Evolutionary conservation across 2,888 invertebrate genomes (phyloP), one percentile per base, ranked within the genome.

Genomic region (Orchestes rusci): DNA sequence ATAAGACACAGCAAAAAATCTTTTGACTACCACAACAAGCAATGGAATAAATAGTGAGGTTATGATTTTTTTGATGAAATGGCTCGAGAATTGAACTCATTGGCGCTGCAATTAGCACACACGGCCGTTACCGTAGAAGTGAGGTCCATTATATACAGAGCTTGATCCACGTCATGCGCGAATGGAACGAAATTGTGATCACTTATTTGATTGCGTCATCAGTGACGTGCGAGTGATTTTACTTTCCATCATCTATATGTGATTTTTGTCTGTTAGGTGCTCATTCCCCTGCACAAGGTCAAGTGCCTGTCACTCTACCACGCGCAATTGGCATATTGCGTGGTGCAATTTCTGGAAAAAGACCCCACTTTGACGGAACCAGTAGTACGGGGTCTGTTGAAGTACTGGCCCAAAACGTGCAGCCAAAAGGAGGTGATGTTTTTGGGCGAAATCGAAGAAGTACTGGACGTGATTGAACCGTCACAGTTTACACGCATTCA

Each of bases 381-480:
- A 42, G 94, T 97, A 55, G 89, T 97, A 62, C 82, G 84, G 66
- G 89, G 91, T 57, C 75, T 97, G 65, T 76, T 97, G 61, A 96
- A 96, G 70, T 95, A 90, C 72, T 97, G 96, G 96, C 97, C 97
- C 56, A 97, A 96, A 73, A 95, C 95, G 18, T 94, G 95, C 72
- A 94, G 94, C 61, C 95, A 95, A 43, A 99, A 99, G 70, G 97
- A 99, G 74, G 51, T 51, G 13, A 99, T 99, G 97, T 99, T 97
- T 74, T 80, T 99, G 67, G 96, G 96, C 52, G 99, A 99, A 74
- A 84, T 99, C 59, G 99, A 99, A 72, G 99, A 99, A 73, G 93
- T 99, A 62, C 76, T 99, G 69, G 99, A 99, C 72, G 97, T 99
- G 58, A 97, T 99, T 73, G 99, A 99, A 75, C 97, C 97, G 58